phyloP scores from a whole-genome alignment of 1,140 invertebrate genomes.

The Drosophila triauraria region DNA sequence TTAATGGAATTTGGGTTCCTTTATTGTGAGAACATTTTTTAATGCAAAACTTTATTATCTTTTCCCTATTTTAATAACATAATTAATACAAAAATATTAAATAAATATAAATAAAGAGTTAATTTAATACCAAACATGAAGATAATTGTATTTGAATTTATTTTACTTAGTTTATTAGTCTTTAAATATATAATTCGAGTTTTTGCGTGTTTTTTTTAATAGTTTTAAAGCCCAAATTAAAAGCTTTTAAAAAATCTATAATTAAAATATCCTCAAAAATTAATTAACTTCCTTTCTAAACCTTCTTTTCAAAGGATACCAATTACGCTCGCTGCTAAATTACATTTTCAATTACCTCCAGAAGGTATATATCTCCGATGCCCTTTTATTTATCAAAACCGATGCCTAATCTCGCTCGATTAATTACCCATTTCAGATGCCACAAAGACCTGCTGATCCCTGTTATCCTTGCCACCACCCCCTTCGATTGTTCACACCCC shows the following conservation, averaged over 20 bases:
- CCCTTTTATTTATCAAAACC: conserved; percentile 7
- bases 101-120: too few relatives aligned
- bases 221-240: background rate
- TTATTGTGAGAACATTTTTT: too few relatives aligned
- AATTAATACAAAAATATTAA: too few relatives aligned
- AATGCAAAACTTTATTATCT: too few relatives aligned
- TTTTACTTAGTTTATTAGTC: too few relatives aligned
- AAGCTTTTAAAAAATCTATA: background rate
- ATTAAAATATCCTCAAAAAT: background rate
- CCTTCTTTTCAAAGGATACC: background rate
- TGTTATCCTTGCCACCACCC: conserved; percentile 17
- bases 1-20: background rate
- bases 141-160: too few relatives aligned
- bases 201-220: too few relatives aligned
- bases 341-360: background rate
- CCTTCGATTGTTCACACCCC: conserved; percentile 31
- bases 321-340: background rate
- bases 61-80: too few relatives aligned
- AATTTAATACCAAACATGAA: too few relatives aligned
- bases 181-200: too few relatives aligned
- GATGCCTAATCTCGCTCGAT: conserved; percentile 19
- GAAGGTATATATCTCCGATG: background rate
- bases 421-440: conserved; percentile 35
- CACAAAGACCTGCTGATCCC: conserved; percentile 38
- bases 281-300: background rate